phyloP scores from a whole-genome alignment of 2,797 vertebrate species.

The Microchirus variegatus region DNA sequence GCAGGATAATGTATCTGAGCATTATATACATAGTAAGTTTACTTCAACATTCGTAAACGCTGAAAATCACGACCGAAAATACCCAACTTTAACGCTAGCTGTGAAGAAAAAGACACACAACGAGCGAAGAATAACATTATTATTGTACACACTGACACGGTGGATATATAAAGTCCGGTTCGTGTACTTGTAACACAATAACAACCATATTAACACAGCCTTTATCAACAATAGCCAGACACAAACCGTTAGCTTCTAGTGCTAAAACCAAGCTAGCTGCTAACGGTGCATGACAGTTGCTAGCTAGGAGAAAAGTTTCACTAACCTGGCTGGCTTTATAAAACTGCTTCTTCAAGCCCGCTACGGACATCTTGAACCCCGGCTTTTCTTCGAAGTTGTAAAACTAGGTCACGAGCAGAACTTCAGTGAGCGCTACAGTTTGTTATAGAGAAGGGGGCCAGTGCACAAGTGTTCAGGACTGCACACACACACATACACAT shows the following conservation, averaged over 20 bases:
- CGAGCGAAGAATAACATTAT: background rate
- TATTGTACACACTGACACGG: background rate
- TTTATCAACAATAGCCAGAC: constrained; percentile 20
- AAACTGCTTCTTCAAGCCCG: constrained; percentile 98
- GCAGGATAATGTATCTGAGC: too few relatives aligned
- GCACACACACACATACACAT: constrained; percentile 67
- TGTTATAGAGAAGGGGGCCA: constrained; percentile 47
- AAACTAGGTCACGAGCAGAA: constrained; percentile 24
- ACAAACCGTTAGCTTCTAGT: constrained; percentile 40
- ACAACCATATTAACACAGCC: constrained; percentile 6
- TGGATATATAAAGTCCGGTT: background rate
- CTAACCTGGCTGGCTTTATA: constrained; percentile 98
- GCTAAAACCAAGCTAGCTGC: constrained; percentile 69
- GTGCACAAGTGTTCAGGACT: constrained; percentile 33
- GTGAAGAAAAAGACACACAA: background rate
- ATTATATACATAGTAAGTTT: background rate
- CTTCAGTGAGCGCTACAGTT: constrained; percentile 45
- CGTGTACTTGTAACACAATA: constrained; percentile 1
- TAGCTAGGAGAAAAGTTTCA: constrained; percentile 60
- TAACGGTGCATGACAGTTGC: constrained; percentile 57
- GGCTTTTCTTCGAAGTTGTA: constrained; percentile 37
- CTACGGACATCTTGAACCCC: constrained; percentile 90
- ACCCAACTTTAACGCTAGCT: constrained; percentile 8
- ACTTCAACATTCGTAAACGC: background rate
- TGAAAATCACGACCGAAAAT: constrained; percentile 1